Evolutionary conservation across 2,797 vertebrate genomes (phyloP), one percentile per base, ranked within the genome.

Genomic region (Leontopithecus rosalia): DNA sequence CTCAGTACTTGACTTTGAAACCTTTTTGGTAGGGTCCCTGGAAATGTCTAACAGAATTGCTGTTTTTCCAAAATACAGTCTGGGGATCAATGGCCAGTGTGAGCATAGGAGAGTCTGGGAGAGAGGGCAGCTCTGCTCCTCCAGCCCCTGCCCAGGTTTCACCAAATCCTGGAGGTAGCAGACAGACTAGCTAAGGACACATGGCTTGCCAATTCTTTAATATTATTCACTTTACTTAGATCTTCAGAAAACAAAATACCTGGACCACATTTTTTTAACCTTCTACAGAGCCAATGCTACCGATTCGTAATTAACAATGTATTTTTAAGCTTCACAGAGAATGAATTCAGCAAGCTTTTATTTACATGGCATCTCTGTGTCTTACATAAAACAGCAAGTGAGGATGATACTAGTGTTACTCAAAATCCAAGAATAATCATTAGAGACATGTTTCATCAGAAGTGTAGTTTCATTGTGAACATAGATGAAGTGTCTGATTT

Each of bases 61-160:
- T 13, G 4, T 20, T 50, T 61, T 94, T 52, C 86, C 36, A n/a
- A 73, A 55, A 9, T 1, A 0, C 0, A 1, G 4, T 4, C 8
- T 13, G 36, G 36, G 17, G 28, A 55, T 30, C 7, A 19, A 11
- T 12, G 58, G 22, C 10, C 57, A 4, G 5, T 0, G 2, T 9
- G 58, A 28, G 43, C 1, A 0, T 1, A 26, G 52, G 26, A 73
- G n/a, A 4, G 36, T 22, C 50, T 20, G 52, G 22, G 48, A 36
- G 57, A 58, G 52, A 86, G 55, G 33, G 33, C 10, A 28, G 26
- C 24, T 22, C 20, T 9, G 36, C 9, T 67, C 33, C 22, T 75
- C 36, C 6, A 13, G 41, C 7, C 8, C 0, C 10, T 5, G n/a
- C 41, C 46, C 36, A 0, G 2, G 6, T 14, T 4, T 26, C 80